These are phyloP conservation scores for Xiphorhynchus erythropygius DNA, from an alignment of 2,797 vertebrate genomes.

Conservation along the genomic window DNA sequence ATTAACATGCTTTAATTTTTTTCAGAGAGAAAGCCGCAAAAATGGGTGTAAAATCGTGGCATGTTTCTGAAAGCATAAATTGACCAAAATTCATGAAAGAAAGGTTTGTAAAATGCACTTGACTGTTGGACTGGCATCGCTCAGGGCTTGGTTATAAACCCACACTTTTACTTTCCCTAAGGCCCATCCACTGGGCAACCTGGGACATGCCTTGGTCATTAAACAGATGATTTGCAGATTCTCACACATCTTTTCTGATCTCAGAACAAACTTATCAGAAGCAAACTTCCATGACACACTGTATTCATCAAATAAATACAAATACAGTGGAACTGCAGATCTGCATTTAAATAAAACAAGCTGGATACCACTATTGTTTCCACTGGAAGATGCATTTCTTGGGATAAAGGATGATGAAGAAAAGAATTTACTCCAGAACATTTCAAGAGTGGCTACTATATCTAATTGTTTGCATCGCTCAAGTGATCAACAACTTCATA, in stretches of 20 bases:
- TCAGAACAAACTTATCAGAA: not conserved
- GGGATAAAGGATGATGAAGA: not conserved
- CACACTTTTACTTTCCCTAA: not conserved
- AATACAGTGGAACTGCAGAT: not conserved
- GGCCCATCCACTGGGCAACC: not conserved
- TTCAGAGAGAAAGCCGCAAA: not conserved
- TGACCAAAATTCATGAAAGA: not conserved
- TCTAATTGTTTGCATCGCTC: not conserved
- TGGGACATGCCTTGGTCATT: not conserved
- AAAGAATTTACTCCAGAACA: not conserved
- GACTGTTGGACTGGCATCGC: not conserved
- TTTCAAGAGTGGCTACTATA: not conserved
- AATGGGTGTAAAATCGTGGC: not conserved
- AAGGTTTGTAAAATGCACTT: not conserved
- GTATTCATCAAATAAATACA: not conserved
- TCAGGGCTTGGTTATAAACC: not conserved
- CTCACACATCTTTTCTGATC: not conserved
- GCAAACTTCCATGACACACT: not conserved
- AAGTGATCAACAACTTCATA: not conserved
- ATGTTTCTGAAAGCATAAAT: not conserved
- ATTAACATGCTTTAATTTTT: not conserved
- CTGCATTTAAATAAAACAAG: not conserved
- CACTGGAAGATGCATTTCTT: not conserved
- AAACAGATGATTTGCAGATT: not conserved
- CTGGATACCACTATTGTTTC: not conserved